phyloP scores from a whole-genome alignment of 1,140 invertebrate genomes.

The Rhizoglyphus robini region DNA sequence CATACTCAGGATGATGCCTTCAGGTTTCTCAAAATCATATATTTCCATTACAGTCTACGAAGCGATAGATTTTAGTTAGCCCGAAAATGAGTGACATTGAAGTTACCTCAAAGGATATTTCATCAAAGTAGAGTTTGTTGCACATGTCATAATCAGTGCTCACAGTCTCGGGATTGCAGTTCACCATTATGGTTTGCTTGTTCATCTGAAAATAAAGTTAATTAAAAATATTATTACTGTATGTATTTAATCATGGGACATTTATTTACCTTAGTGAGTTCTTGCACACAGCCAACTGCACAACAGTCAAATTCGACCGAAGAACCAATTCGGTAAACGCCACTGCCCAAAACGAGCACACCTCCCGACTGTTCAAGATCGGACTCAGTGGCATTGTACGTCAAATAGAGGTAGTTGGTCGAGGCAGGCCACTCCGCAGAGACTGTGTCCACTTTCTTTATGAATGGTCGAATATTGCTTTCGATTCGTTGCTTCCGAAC shows the following conservation, averaged over 20 bases:
- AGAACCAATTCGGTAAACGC: slow-evolving; percentile 95
- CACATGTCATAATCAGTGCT: slow-evolving; percentile 99
- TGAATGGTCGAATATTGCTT: slow-evolving; percentile 54
- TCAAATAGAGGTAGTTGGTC: slow-evolving; percentile 95
- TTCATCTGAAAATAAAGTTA: slow-evolving; percentile 32
- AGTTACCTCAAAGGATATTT: slow-evolving; percentile 86
- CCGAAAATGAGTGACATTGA: neutral
- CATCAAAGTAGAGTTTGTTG: slow-evolving; percentile 95
- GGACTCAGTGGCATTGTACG: slow-evolving; percentile 77
- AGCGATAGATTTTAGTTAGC: slow-evolving; percentile 9
- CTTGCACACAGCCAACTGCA: slow-evolving; percentile 85
- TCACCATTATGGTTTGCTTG: slow-evolving; percentile 87
- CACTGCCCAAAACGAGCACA: slow-evolving; percentile 58
- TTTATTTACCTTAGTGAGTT: slow-evolving; percentile 64
- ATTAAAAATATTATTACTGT: neutral
- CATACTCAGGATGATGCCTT: slow-evolving; percentile 91
- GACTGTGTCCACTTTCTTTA: slow-evolving; percentile 98
- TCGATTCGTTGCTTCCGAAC: slow-evolving; percentile 35
- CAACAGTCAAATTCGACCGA: slow-evolving; percentile 99
- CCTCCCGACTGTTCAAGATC: slow-evolving; percentile 39
- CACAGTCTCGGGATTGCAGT: slow-evolving; percentile 99
- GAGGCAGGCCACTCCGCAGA: slow-evolving; percentile 96
- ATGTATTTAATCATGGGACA: neutral
- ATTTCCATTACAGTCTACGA: slow-evolving; percentile 88
- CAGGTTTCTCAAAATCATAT: slow-evolving; percentile 79